Evolutionary conservation across 2,797 vertebrate genomes (phyloP).

Genomic region (Acanthopagrus latus): DNA sequence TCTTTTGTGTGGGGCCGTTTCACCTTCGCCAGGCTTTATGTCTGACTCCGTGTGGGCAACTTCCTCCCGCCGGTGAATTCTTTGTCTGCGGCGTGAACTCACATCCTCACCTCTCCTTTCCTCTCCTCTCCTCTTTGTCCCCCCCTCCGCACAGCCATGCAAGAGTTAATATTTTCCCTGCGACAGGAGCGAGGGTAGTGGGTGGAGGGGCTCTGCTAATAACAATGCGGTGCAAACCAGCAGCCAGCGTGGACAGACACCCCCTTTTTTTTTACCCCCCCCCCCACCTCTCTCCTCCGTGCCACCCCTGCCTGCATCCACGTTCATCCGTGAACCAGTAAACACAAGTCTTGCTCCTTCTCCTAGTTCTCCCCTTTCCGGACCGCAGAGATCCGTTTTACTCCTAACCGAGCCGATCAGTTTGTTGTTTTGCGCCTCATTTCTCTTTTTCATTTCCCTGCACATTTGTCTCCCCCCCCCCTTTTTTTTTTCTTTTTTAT

Average conservation of each 20-base stretch:
- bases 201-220: constrained; percentile 78
- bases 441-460: constrained; percentile 44
- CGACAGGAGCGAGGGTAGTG: constrained; percentile 74
- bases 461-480: constrained; percentile 38
- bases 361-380: constrained; percentile 30
- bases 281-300: constrained; percentile 19
- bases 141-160: constrained; percentile 61
- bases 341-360: constrained; percentile 17
- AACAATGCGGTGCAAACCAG: constrained; percentile 78
- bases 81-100: constrained; percentile 40
- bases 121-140: constrained; percentile 72
- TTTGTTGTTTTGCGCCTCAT: constrained; percentile 21
- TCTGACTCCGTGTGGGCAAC: constrained; percentile 46
- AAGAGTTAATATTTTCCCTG: constrained; percentile 81
- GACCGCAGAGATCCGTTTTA: constrained; percentile 13
- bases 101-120: constrained; percentile 14
- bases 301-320: constrained; percentile 50
- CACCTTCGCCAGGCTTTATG: constrained; percentile 55
- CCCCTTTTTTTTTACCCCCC: constrained; percentile 24
- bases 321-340: constrained; percentile 18
- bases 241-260: constrained; percentile 65
- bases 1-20: constrained; percentile 68
- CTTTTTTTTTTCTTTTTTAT: constrained; percentile 12
- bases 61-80: not conserved
- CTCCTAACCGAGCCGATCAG: constrained; percentile 10